Evolutionary conservation across 2,113 vertebrate species (phyloP), one percentile per base, ranked within the genome.

Genomic region (Gallinago jamesoni): DNA sequence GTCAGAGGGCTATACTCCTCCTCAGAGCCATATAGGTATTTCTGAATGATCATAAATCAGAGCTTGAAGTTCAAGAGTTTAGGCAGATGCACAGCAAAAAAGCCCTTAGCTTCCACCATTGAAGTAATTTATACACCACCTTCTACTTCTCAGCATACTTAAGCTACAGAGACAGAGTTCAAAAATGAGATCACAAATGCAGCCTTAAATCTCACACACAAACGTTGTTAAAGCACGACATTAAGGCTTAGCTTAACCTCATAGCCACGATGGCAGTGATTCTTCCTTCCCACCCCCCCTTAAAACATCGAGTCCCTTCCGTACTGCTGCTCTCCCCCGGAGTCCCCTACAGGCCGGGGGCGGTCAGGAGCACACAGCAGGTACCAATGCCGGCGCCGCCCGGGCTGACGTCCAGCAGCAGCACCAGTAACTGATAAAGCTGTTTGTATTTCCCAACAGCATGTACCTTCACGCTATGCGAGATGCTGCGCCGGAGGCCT

Each of bases 261-360:
- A 5, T 33, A 74, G 70, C 41, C 41, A 37, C 0, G n/a, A 67
- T 1, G 1, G 55, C 53, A 72, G 31, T 0, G 9, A 68, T 1
- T 14, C 45, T 41, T 4, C 47, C 69, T 30, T 37, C 48, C 41
- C 52, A 2, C 64, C 28, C 0, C 9, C 47, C 74, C 66, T 55
- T 9, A 20, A 35, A 67, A 3, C 83, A 39, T 10, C 0, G 9
- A 47, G 47, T 47, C 47, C 47, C 20, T 4, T 3, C 41, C 1
- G 14, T 0, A 17, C 6, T 0, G 10, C 64, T 1, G 0, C 22
- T 0, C 6, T 3, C 30, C 70, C 13, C 50, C 0, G 27, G 52
- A 5, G 1, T 9, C 0, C 12, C 57, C 43, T 1, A 25, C 68
- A 8, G 10, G 5, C 22, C 30, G n/a, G 25, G 9, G 33, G 55